phyloP scores from a whole-genome alignment of 2,888 invertebrate species.

The Platypus cylindrus region DNA sequence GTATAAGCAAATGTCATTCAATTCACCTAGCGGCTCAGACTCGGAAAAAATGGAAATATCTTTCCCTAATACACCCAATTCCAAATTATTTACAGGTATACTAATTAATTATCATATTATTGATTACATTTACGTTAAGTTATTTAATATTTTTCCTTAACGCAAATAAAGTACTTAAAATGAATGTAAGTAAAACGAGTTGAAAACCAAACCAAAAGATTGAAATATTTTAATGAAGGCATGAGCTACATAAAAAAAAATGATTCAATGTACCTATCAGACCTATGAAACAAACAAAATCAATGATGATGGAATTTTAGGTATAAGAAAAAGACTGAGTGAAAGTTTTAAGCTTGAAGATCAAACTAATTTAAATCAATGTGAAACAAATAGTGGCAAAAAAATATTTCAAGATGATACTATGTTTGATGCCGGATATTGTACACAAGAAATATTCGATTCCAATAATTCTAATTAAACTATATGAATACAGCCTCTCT shows the following conservation, averaged over 20 bases:
- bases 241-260: too few relatives aligned
- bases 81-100: conserved; percentile 27
- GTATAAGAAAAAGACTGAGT: conserved; percentile 33
- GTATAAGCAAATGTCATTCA: conserved; percentile 27
- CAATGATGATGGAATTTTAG: conserved; percentile 15
- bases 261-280: too few relatives aligned
- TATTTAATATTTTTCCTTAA: too few relatives aligned
- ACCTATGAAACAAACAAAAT: too few relatives aligned
- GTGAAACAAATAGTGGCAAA: conserved; percentile 15
- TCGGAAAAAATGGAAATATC: conserved; percentile 29
- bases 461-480: too few relatives aligned
- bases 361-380: conserved; percentile 16
- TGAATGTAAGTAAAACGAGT: too few relatives aligned
- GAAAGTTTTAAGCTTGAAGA: conserved; percentile 30
- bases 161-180: too few relatives aligned
- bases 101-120: too few relatives aligned
- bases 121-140: too few relatives aligned
- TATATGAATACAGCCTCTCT: too few relatives aligned
- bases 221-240: too few relatives aligned
- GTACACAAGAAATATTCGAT: conserved; percentile 24
- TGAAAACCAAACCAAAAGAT: too few relatives aligned
- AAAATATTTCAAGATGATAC: conserved; percentile 20
- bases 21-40: conserved; percentile 19
- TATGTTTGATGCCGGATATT: conserved; percentile 29
- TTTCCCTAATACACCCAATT: conserved; percentile 29